A percentile compares a stretch with the other conserved stretches of the same genome.
These are phyloP conservation scores for Drosophila elegans DNA, from an alignment of 1,140 invertebrate species.

Conservation along the genomic window DNA sequence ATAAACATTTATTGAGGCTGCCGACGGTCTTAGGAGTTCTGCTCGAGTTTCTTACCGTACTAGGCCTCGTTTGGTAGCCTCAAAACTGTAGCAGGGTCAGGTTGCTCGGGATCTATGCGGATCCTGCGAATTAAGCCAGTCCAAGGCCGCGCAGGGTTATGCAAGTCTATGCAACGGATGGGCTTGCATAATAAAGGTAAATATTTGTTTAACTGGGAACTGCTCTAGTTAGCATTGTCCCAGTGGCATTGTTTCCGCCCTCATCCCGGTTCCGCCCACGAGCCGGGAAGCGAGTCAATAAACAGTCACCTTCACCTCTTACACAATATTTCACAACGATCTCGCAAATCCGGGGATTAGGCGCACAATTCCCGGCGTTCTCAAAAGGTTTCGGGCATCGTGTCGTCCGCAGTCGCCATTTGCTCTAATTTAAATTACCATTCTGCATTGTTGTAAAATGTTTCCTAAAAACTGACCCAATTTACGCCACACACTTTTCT, in stretches of 20 bases:
- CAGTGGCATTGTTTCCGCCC: slow-evolving; percentile 27
- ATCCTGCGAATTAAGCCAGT: slow-evolving; percentile 42
- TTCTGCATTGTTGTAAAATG: slow-evolving; percentile 52
- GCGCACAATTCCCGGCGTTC: slow-evolving; percentile 43
- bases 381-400: slow-evolving; percentile 48
- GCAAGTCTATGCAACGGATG: slow-evolving; percentile 77
- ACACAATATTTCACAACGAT: slow-evolving; percentile 71
- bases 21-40: slow-evolving; percentile 28
- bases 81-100: slow-evolving; percentile 67
- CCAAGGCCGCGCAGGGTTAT: slow-evolving; percentile 71
- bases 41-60: slow-evolving; percentile 67
- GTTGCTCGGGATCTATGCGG: not conserved
- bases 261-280: slow-evolving; percentile 66
- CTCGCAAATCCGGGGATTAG: slow-evolving; percentile 71
- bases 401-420: slow-evolving; percentile 48
- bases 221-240: slow-evolving; percentile 76
- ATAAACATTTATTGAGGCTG: slow-evolving; percentile 76
- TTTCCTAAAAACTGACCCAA: slow-evolving; percentile 76
- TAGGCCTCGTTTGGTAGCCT: slow-evolving; percentile 75
- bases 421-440: slow-evolving; percentile 77
- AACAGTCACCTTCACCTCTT: slow-evolving; percentile 58
- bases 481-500: slow-evolving; percentile 67
- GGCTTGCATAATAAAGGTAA: slow-evolving; percentile 76
- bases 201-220: slow-evolving; percentile 69
- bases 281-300: slow-evolving; percentile 52